phyloP scores from a whole-genome alignment of 2,113 vertebrate genomes.

The Perca flavescens region DNA sequence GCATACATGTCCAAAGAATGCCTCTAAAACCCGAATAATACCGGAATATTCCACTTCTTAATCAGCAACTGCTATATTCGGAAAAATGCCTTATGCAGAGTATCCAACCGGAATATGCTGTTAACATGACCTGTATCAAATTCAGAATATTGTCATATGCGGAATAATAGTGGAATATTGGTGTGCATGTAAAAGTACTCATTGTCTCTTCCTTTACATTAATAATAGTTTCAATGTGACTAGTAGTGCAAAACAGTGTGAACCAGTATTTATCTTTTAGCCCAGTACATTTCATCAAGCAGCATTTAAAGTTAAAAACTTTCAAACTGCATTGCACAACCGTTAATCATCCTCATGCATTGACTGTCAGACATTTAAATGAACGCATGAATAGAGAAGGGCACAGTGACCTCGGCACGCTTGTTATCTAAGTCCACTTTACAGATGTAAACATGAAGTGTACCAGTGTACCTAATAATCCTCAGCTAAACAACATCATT shows the following conservation, averaged over 20 bases:
- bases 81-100: too few species aligned
- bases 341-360: not conserved
- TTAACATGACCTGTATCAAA: too few species aligned
- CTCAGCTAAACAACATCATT: not conserved
- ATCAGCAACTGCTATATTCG: too few species aligned
- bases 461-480: not conserved
- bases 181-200: too few species aligned
- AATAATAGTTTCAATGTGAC: too few species aligned
- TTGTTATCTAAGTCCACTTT: not conserved
- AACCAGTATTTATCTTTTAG: not conserved
- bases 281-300: not conserved
- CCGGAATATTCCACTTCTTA: too few species aligned
- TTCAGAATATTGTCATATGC: too few species aligned
- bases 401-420: not conserved
- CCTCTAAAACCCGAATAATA: too few species aligned
- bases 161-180: too few species aligned
- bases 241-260: not conserved
- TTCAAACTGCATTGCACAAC: not conserved
- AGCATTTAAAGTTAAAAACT: not conserved
- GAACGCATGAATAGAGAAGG: not conserved
- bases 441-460: not conserved
- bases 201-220: too few species aligned
- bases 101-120: too few species aligned
- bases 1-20: too few species aligned
- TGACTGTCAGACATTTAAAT: not conserved